A percentile compares a stretch with the other conserved stretches of the same genome.
Conservation (phyloP, 2,113 vertebrate genomes). For the Triplophysa tibetana region DNA sequence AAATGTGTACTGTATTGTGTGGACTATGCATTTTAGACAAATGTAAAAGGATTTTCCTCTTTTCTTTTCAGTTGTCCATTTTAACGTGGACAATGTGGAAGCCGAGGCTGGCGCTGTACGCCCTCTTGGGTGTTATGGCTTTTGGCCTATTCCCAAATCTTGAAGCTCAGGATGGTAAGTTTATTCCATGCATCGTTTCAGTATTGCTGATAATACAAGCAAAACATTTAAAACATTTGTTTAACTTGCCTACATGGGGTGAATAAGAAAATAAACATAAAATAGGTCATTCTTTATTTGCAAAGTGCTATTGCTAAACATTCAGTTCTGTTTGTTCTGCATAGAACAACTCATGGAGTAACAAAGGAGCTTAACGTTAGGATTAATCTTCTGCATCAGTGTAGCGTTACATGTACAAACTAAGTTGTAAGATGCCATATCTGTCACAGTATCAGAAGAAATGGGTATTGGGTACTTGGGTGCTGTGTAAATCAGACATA, state of each 20-base stretch:
- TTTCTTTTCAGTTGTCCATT: conserved; percentile 56
- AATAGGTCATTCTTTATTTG: neutral
- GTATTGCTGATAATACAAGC: neutral
- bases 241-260: neutral
- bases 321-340: neutral
- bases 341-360: too few species aligned
- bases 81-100: conserved; percentile 80
- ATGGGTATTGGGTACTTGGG: neutral
- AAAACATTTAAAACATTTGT: too few species aligned
- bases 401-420: neutral
- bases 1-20: neutral
- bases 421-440: conserved; percentile 60
- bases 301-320: neutral
- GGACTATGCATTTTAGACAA: neutral
- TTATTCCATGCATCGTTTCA: neutral
- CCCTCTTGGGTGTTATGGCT: conserved; percentile 75
- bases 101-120: conserved; percentile 66
- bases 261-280: neutral
- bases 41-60: neutral
- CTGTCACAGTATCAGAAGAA: conserved; percentile 47
- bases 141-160: conserved; percentile 68
- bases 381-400: neutral
- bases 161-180: conserved; percentile 78
- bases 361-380: neutral
- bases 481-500: neutral